Conservation (phyloP, 1,140 invertebrate species). For the Amphibalanus amphitrite region DNA sequence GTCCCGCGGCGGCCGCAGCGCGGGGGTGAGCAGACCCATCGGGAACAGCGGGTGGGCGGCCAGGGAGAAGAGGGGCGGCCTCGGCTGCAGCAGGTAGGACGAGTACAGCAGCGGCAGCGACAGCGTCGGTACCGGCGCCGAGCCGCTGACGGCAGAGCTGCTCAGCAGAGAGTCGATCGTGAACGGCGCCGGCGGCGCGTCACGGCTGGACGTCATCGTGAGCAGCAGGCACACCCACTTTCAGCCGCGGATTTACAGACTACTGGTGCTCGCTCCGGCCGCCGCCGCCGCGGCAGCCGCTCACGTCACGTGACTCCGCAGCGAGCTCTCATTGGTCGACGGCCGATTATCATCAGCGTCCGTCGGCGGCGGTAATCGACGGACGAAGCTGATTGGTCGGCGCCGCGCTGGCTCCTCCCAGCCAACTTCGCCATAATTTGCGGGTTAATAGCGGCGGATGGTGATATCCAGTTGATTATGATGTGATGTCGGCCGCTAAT, state of each 20-base stretch:
- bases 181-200: background rate
- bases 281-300: too few species aligned
- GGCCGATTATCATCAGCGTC: background rate
- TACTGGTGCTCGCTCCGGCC: background rate
- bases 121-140: background rate
- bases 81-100: background rate
- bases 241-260: too few species aligned
- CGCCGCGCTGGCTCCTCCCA: background rate
- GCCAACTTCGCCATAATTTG: background rate
- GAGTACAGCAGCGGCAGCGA: background rate
- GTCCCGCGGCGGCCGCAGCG: background rate
- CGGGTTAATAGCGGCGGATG: background rate
- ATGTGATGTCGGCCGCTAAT: background rate
- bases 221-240: background rate
- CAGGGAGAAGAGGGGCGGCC: background rate
- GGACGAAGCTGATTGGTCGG: background rate
- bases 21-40: background rate
- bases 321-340: background rate
- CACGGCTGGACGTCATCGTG: background rate
- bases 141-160: background rate
- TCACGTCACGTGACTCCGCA: background rate
- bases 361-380: background rate
- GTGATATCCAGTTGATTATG: background rate
- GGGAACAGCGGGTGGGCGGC: background rate
- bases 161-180: background rate